A percentile compares a stretch with the other conserved stretches of the same genome.
Evolutionary conservation across 2,888 invertebrate genomes (phyloP).

Genomic region (Salticus scenicus): DNA sequence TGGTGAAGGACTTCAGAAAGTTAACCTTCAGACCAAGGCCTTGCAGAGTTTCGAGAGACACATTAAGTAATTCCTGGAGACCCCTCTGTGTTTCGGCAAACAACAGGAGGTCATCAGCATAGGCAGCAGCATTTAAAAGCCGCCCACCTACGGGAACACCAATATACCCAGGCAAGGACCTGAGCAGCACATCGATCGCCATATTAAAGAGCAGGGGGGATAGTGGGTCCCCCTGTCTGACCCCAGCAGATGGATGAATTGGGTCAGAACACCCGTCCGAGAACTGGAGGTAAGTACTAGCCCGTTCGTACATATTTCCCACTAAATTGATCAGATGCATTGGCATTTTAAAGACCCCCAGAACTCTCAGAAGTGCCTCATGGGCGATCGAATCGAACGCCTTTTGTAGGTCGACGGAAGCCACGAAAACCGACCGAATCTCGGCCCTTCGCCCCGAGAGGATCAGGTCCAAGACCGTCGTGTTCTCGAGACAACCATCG

Average conservation of each 20-base stretch:
- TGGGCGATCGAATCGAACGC: conserved; percentile 6
- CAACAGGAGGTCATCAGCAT: not conserved
- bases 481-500: not conserved
- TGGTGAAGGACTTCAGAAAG: not conserved
- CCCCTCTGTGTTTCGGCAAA: no score
- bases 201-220: no score
- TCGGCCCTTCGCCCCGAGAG: not conserved
- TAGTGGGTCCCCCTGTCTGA: not conserved
- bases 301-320: no score
- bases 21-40: no score
- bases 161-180: not conserved
- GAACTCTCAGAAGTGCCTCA: not conserved
- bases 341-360: not conserved
- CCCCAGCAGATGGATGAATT: not conserved
- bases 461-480: not conserved
- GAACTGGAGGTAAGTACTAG: no score
- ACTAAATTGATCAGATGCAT: not conserved
- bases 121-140: not conserved
- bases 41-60: no score
- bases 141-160: not conserved
- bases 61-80: no score
- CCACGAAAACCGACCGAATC: not conserved
- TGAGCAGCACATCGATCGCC: no score
- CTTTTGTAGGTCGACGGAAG: not conserved
- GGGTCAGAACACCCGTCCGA: no score